Base-by-base conservation (phyloP, 2,888 invertebrate species). In the Ferrisia virgata region DNA sequence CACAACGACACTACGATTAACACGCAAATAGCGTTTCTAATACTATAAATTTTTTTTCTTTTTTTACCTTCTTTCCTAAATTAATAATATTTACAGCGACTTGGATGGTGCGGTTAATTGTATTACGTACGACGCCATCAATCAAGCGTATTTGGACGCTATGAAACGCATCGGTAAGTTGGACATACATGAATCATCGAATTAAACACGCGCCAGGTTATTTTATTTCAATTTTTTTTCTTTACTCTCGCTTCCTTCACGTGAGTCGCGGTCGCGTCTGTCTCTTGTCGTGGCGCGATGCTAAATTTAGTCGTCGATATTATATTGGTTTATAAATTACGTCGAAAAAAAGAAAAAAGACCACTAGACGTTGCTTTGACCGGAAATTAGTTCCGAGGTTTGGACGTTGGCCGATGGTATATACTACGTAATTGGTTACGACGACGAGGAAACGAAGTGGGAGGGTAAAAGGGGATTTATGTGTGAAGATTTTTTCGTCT, bases 41-140 rank as follows among this genome's bases (percentile, higher is more conserved):
- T 47, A 47, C 6, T n/a, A 6, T 47, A 47, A 3, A 47, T n/a
- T 13, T 9, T 40, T 9, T 47, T 47, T 47, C 6, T 47, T 47
- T n/a, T 47, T 47, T n/a, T n/a, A n/a, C n/a, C n/a, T n/a, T n/a
- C n/a, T n/a, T n/a, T n/a, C n/a, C n/a, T n/a, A 47, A 47, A n/a
- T 47, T 47, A 47, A 47, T 47, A 40, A 64, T 15, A 43, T 84
- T 81, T 47, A 2, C 36, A 85, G 82, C 85, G 85, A 53, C 82
- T 82, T 8, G 76, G 85, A 18, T 82, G 84, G 39, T 78, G 84
- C 58, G 81, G 85, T 82, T 76, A 85, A 72, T 85, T 85, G 85
- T 89, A 95, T 96, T 88, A 96, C 96, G 5, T 96, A 95, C 88
- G 95, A 96, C 87, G 95, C 96, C 82, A 92, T 96, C 85, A 96